Evolutionary conservation across 1,140 invertebrate species (phyloP).

Genomic region (Aphis craccivora): DNA sequence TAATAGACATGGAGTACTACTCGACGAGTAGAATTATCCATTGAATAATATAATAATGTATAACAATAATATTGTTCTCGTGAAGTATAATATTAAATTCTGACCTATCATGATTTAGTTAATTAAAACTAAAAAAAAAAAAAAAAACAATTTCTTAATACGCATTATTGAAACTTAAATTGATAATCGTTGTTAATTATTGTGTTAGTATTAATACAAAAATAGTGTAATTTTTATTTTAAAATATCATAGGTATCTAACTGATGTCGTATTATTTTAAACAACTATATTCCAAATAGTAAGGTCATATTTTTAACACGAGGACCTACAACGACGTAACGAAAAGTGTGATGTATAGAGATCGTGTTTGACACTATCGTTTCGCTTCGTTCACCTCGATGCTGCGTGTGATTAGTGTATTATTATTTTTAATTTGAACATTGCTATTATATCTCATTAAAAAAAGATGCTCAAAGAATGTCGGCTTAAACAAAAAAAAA

Average conservation of each 20-base stretch:
- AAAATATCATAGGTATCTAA: not conserved
- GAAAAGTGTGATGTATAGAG: not conserved
- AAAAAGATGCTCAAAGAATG: not conserved
- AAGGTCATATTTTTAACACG: not conserved
- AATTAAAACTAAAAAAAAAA: not conserved
- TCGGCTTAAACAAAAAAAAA: not conserved
- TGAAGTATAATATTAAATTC: not conserved
- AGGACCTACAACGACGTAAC: not conserved
- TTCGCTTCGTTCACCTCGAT: not conserved
- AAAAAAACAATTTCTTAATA: not conserved
- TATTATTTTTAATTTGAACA: constrained; percentile 14
- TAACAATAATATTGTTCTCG: not conserved
- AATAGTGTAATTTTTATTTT: not conserved
- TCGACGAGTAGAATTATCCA: not conserved
- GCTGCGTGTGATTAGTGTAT: not conserved
- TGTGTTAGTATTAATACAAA: not conserved
- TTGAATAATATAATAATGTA: not conserved
- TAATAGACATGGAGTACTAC: too few relatives aligned
- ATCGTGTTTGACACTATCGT: not conserved
- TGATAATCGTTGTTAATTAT: not conserved
- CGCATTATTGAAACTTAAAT: not conserved
- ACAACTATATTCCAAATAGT: not conserved
- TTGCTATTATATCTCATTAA: not conserved
- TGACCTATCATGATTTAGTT: not conserved
- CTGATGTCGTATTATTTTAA: not conserved